Base-by-base conservation (phyloP, 2,797 vertebrate species). In the Triplophysa bombifrons region DNA sequence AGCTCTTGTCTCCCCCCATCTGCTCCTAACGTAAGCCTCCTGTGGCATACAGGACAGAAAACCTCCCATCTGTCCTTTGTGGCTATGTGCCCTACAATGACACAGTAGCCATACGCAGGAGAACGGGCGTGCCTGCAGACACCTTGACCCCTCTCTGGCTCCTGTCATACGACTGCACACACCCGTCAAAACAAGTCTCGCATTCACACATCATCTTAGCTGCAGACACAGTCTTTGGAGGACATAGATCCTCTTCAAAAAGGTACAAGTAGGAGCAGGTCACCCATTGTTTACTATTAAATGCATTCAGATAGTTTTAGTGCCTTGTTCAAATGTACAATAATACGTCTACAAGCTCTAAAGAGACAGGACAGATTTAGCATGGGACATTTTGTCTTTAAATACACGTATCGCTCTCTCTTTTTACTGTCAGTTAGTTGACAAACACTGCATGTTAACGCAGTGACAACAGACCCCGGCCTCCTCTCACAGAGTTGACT, bases 11-110 rank as follows among this genome's bases (percentile, higher is more conserved):
- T 80, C 55, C 77, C 53, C 64, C 81, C 83, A 83, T 84, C 78
- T 86, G 85, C 25, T 80, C 64, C 68, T 13, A 67, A 73, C 48
- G 58, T 17, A 70, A 65, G 55, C 64, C 78, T 72, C 72, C 67
- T 38, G 16, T 64, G 76, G 46, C 81, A 72, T 56, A 69, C 38
- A 34, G 27, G 48, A 56, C 60, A 53, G 25, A 67, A 78, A 78
- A 67, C 48, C 55, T 64, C 66, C 84, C 81, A 84, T 84, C 82
- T 85, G 84, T 84, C n/a, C 55, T 74, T 72, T 74, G 68, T 41
- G 50, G 22, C 14, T 11, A 34, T 74, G 65, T 80, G 75, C 68
- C 80, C 66, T 56, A 63, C 3, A 20, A 61, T 83, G 84, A 85
- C 84, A 83, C 78, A 76, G 72, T 70, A 80, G 68, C 80, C 76